Conservation (phyloP, 2,888 invertebrate genomes). For the Nezara viridula region DNA sequence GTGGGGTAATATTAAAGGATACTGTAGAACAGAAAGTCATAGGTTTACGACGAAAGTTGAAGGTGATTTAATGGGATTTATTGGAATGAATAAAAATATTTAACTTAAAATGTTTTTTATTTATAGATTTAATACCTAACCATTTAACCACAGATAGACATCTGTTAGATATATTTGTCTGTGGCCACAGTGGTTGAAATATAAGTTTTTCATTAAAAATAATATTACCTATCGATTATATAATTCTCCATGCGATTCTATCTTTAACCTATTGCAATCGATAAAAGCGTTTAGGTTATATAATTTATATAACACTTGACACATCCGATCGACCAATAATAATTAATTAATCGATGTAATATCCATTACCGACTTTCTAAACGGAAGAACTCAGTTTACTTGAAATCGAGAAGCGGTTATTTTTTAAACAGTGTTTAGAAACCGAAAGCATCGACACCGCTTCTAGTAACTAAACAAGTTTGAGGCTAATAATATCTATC, state of each 20-base stretch:
- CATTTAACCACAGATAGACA: no score
- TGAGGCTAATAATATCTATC: no score
- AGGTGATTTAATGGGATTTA: no score
- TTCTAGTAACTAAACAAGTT: not conserved
- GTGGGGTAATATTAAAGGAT: no score
- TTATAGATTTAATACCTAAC: no score
- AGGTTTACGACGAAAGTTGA: no score
- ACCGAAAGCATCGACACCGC: not conserved
- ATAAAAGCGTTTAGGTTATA: not conserved
- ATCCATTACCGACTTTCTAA: constrained; percentile 4
- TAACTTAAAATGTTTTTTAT: no score
- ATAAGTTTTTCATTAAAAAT: no score
- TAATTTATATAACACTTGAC: not conserved
- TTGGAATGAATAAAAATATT: no score
- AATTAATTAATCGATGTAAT: not conserved
- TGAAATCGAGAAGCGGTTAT: not conserved
- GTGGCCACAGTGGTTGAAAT: no score
- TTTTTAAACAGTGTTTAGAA: not conserved
- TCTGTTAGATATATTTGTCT: no score
- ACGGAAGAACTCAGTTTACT: constrained; percentile 7
- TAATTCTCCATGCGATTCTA: not conserved
- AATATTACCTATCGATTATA: not conserved
- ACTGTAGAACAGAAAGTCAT: no score
- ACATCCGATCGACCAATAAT: not conserved
- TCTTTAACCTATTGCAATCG: not conserved